phyloP scores from a whole-genome alignment of 2,797 vertebrate species.

The Dermochelys coriacea region DNA sequence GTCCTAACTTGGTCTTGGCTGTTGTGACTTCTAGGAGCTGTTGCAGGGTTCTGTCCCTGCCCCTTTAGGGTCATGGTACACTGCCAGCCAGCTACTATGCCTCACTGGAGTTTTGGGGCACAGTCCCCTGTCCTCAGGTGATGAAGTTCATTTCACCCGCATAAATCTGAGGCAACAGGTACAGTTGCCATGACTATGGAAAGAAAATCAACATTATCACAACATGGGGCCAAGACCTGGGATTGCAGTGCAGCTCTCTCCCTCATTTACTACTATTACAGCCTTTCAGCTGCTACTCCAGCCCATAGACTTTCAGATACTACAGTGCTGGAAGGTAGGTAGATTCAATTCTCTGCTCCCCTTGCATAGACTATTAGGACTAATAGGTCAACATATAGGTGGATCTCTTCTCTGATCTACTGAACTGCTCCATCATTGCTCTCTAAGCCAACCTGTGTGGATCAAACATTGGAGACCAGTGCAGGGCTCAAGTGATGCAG shows the following conservation, averaged over 20 bases:
- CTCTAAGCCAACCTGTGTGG: neutral
- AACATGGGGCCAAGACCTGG: neutral
- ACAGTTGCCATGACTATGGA: neutral
- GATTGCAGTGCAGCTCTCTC: neutral
- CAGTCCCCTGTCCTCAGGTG: neutral
- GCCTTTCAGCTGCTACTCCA: neutral
- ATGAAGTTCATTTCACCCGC: neutral
- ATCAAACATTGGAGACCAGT: neutral
- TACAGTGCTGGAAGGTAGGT: neutral
- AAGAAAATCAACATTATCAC: neutral
- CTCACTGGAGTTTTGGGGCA: neutral
- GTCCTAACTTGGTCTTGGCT: neutral
- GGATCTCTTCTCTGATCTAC: rapidly evolving
- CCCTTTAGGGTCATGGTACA: neutral
- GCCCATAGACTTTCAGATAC: neutral
- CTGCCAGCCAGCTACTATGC: neutral
- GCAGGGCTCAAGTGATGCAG: neutral
- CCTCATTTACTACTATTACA: neutral
- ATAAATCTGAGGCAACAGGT: neutral
- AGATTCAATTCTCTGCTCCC: neutral
- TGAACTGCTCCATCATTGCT: neutral
- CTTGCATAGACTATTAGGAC: neutral
- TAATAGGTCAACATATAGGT: neutral
- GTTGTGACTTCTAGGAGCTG: conserved; percentile 10
- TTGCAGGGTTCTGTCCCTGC: conserved; percentile 12